These are phyloP conservation scores for Halcyon malimbica DNA, from an alignment of 2,113 vertebrate genomes.

Conservation along the genomic window DNA sequence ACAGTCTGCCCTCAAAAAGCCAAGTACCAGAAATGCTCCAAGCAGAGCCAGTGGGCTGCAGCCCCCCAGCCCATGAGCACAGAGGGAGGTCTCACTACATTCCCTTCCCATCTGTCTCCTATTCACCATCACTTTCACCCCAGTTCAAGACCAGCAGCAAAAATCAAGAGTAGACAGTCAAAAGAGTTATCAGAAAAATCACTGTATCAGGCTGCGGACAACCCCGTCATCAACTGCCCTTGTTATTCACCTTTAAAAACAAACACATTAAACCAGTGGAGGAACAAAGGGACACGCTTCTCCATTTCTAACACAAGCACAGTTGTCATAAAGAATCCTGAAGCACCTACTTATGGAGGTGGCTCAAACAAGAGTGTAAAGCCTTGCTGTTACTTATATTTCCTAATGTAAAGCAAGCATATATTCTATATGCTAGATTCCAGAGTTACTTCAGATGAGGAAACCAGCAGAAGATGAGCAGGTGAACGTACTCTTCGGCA, in stretches of 20 bases:
- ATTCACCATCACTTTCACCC: background rate
- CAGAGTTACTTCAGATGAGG: background rate
- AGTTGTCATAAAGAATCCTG: fast-evolving
- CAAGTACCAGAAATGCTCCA: background rate
- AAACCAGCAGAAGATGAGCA: background rate
- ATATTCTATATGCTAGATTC: background rate
- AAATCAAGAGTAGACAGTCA: background rate
- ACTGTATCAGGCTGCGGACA: background rate
- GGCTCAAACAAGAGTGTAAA: background rate
- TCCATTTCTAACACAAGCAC: background rate
- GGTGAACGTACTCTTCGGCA: background rate
- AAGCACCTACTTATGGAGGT: background rate
- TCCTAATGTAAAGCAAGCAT: background rate
- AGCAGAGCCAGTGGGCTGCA: fast-evolving
- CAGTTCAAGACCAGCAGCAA: background rate
- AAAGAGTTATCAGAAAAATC: background rate
- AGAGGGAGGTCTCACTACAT: fast-evolving
- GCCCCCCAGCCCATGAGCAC: fast-evolving
- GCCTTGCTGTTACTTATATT: background rate
- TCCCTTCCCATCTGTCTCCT: background rate
- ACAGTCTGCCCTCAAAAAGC: conserved; percentile 57
- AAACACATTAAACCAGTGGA: background rate
- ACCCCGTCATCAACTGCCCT: background rate
- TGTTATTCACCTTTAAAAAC: background rate
- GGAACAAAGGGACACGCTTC: background rate